These are phyloP conservation scores for Rousettus leschenaultii DNA, from an alignment of 2,113 vertebrate species.

Conservation along the genomic window DNA sequence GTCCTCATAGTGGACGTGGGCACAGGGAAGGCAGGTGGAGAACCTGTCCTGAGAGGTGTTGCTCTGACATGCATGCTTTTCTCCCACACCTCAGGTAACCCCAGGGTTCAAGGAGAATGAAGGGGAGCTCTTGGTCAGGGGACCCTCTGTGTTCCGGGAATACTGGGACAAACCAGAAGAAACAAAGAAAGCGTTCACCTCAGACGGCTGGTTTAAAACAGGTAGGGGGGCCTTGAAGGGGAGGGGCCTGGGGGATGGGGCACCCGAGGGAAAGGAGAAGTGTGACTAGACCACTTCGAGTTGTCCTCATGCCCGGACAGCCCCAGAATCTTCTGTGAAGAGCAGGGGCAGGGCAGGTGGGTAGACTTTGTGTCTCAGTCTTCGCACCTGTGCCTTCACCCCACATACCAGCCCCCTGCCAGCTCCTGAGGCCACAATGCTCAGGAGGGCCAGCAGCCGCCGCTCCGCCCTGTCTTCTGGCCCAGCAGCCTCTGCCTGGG, in stretches of 20 bases:
- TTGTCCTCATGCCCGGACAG: neutral
- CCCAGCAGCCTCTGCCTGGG: neutral
- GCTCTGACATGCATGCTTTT: neutral
- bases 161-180: conserved; percentile 94
- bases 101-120: conserved; percentile 88
- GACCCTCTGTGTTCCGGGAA: conserved; percentile 90
- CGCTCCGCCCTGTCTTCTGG: neutral
- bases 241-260: neutral
- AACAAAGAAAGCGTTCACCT: conserved; percentile 87
- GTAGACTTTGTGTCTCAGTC: neutral
- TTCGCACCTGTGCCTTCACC: neutral
- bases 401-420: neutral
- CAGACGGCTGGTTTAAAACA: conserved; percentile 95
- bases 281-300: neutral
- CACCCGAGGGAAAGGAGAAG: neutral
- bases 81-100: conserved; percentile 82
- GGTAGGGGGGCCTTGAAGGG: conserved; percentile 79
- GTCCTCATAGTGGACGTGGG: rapidly evolving
- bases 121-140: conserved; percentile 92
- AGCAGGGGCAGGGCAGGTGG: neutral
- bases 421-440: neutral
- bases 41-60: rapidly evolving
- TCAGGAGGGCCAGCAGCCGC: neutral
- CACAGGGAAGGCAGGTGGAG: neutral
- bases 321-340: neutral